Conservation (phyloP, 2,888 invertebrate genomes). For the Phortica okadai region DNA sequence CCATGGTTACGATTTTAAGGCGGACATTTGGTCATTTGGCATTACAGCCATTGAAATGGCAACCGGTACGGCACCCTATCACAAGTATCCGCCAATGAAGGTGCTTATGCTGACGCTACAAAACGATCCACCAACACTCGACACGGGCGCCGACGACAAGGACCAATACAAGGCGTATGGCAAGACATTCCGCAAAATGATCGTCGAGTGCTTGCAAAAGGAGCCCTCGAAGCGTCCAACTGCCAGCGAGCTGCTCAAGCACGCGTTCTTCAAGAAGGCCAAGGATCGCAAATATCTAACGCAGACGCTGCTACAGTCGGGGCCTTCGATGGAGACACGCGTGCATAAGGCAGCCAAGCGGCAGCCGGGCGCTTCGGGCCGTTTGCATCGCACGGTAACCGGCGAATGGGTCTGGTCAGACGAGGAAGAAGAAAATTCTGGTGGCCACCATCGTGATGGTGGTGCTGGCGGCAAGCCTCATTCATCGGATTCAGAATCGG, state of each 20-base stretch:
- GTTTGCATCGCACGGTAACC: slow-evolving; percentile 93
- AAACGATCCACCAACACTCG: slow-evolving; percentile 97
- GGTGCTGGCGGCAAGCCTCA: slow-evolving; percentile 74
- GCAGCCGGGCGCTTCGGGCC: slow-evolving; percentile 90
- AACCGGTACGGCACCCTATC: slow-evolving; percentile 98
- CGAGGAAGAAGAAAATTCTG: slow-evolving; percentile 88
- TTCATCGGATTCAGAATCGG: slow-evolving; percentile 78
- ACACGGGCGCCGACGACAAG: slow-evolving; percentile 95
- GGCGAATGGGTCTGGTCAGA: slow-evolving; percentile 99
- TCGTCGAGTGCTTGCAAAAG: slow-evolving; percentile 96
- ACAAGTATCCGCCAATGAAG: slow-evolving; percentile 99
- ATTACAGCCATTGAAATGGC: slow-evolving; percentile 99
- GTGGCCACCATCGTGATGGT: slow-evolving; percentile 77
- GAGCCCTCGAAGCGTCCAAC: slow-evolving; percentile 96
- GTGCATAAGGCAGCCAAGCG: slow-evolving; percentile 90
- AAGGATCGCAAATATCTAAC: slow-evolving; percentile 94
- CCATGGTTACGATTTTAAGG: slow-evolving; percentile 98
- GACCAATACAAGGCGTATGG: slow-evolving; percentile 99
- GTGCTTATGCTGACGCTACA: slow-evolving; percentile 98
- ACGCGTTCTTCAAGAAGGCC: slow-evolving; percentile 98
- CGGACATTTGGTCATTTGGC: slow-evolving; percentile 87
- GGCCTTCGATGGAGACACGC: slow-evolving; percentile 92
- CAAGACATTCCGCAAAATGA: slow-evolving; percentile 97
- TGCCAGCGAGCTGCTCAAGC: slow-evolving; percentile 95
- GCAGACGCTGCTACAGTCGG: slow-evolving; percentile 89